These are phyloP conservation scores for Sebastes trivittatus DNA, from an alignment of 2,797 vertebrate species.

Conservation along the genomic window DNA sequence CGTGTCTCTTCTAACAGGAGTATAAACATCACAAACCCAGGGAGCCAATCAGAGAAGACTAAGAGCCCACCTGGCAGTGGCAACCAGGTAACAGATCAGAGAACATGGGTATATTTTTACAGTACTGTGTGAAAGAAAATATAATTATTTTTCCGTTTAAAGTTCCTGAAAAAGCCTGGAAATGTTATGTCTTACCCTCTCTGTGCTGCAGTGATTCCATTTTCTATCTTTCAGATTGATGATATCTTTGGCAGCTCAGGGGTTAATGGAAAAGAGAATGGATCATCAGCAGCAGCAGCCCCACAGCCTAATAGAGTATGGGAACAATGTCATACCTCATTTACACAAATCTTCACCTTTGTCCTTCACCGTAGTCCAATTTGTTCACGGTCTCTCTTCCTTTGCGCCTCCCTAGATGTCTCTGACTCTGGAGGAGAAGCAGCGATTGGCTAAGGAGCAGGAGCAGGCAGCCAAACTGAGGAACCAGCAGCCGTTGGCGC, in stretches of 20 bases:
- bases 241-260: slow-evolving; percentile 87
- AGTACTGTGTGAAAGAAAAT: neutral
- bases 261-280: slow-evolving; percentile 89
- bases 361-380: neutral
- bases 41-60: slow-evolving; percentile 85
- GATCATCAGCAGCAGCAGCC: slow-evolving; percentile 75
- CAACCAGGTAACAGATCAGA: slow-evolving; percentile 84
- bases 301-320: slow-evolving; percentile 88
- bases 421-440: slow-evolving; percentile 97
- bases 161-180: neutral
- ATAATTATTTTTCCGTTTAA: neutral
- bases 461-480: slow-evolving; percentile 96
- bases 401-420: slow-evolving; percentile 81
- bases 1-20: slow-evolving; percentile 66
- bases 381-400: neutral
- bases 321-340: neutral
- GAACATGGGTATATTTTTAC: neutral
- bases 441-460: slow-evolving; percentile 96
- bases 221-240: slow-evolving; percentile 83
- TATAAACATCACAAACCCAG: slow-evolving; percentile 89
- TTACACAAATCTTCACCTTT: neutral
- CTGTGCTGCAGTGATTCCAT: neutral
- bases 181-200: neutral
- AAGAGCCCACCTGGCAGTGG: slow-evolving; percentile 80
- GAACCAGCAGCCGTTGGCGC: slow-evolving; percentile 92